Percentiles rank a stretch among this genome's conserved stretches.
Conservation (phyloP, 2,113 vertebrate genomes). For the Corapipo altera region DNA sequence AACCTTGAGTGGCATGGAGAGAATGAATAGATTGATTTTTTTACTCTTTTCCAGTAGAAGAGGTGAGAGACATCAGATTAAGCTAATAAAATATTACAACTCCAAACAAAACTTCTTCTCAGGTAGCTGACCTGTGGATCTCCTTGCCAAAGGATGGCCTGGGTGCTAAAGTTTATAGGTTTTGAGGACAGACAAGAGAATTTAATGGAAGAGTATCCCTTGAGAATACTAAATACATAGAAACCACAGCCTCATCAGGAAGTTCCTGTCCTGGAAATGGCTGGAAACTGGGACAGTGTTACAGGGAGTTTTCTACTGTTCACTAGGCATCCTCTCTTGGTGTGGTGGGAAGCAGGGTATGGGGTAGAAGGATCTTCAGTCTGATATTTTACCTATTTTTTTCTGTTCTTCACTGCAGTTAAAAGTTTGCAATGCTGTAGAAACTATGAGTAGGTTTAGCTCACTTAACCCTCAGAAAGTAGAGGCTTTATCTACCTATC, state of each 20-base stretch:
- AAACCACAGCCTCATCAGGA: neutral
- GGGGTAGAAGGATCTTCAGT: neutral
- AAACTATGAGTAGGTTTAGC: neutral
- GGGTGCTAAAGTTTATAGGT: neutral
- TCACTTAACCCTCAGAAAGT: neutral
- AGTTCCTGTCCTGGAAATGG: neutral
- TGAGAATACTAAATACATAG: neutral
- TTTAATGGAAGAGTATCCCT: neutral
- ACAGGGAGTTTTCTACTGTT: neutral
- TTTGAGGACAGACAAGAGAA: neutral
- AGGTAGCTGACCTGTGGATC: neutral
- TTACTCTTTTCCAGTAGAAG: neutral
- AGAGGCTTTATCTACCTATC: neutral
- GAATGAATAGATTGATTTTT: neutral
- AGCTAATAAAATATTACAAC: neutral
- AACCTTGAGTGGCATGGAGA: neutral
- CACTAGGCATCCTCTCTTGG: neutral
- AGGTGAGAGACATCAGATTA: neutral
- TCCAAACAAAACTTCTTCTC: neutral
- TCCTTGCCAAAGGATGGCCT: neutral
- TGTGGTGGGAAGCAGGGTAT: neutral
- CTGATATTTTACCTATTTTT: neutral
- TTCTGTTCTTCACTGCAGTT: neutral
- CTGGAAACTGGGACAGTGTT: neutral
- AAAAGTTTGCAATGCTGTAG: neutral